These are phyloP conservation scores for Eustalomyia histrio DNA, from an alignment of 2,888 invertebrate genomes.

Conservation along the genomic window DNA sequence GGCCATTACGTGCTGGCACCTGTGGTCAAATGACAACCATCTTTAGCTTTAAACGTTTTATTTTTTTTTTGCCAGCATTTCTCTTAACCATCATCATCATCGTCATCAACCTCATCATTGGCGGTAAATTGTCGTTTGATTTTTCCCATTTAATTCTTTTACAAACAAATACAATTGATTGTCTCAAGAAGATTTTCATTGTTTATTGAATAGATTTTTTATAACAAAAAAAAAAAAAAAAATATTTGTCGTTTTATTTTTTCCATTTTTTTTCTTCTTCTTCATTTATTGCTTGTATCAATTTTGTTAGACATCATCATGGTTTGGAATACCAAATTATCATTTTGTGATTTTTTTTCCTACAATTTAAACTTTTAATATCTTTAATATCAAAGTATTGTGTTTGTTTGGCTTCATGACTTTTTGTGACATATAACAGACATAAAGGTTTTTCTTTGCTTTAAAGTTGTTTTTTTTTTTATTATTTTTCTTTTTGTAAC, in stretches of 20 bases:
- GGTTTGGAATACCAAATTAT: constrained; percentile 57
- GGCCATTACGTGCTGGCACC: constrained; percentile 65
- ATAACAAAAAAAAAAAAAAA: not conserved
- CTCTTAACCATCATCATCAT: constrained; percentile 30
- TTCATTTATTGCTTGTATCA: constrained; percentile 24
- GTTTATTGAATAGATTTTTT: constrained; percentile 42
- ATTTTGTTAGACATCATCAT: constrained; percentile 44
- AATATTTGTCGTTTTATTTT: constrained; percentile 10
- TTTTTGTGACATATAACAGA: constrained; percentile 47
- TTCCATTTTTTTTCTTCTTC: constrained; percentile 46
- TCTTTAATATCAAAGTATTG: constrained; percentile 52
- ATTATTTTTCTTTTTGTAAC: constrained; percentile 5
- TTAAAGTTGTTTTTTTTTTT: not conserved
- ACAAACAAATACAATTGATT: constrained; percentile 57
- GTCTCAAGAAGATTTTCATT: constrained; percentile 40
- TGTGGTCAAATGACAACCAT: constrained; percentile 66
- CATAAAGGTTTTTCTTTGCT: constrained; percentile 19
- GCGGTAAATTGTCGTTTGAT: constrained; percentile 61
- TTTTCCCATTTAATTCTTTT: constrained; percentile 53
- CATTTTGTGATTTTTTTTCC: constrained; percentile 5
- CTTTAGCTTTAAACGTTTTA: constrained; percentile 51
- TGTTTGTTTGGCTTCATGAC: constrained; percentile 47
- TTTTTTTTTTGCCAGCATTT: constrained; percentile 40
- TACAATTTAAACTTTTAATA: constrained; percentile 35
- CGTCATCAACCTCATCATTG: constrained; percentile 29